phyloP scores from a whole-genome alignment of 2,888 invertebrate species.

The Hermaeophaga mercurialis region DNA sequence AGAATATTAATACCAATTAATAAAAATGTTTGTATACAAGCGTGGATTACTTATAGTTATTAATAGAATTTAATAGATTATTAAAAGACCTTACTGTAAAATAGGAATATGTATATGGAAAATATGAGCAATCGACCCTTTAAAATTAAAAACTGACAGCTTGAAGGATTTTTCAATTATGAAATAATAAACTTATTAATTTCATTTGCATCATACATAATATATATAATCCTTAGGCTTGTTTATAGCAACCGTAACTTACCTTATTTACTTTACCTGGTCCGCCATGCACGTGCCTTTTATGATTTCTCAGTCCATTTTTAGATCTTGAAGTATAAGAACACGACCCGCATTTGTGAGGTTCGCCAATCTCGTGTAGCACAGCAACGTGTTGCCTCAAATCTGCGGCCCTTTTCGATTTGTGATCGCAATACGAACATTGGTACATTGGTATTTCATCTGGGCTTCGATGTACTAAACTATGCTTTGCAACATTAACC shows the following conservation, averaged over 20 bases:
- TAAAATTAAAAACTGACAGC: no score
- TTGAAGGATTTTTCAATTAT: no score
- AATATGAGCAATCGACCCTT: no score
- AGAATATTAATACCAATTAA: background rate
- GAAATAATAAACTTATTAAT: no score
- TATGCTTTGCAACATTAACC: slow-evolving; percentile 28
- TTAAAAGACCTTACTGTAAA: no score
- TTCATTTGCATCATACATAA: no score
- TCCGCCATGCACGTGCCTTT: slow-evolving; percentile 25
- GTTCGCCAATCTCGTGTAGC: slow-evolving; percentile 17
- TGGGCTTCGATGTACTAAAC: slow-evolving; percentile 26
- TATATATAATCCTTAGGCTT: no score
- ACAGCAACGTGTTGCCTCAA: slow-evolving; percentile 27
- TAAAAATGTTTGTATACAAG: no score
- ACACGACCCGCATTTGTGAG: slow-evolving; percentile 29
- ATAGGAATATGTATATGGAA: no score
- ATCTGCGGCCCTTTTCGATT: slow-evolving; percentile 28
- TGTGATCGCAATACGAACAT: slow-evolving; percentile 30
- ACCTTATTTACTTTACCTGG: slow-evolving; percentile 20
- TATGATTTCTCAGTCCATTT: slow-evolving; percentile 18
- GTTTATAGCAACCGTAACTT: no score
- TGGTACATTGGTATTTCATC: slow-evolving; percentile 29
- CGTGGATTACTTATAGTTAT: no score
- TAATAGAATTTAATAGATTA: no score
- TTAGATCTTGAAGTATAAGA: slow-evolving; percentile 29